These are phyloP conservation scores for Macroteleia sp. DNA, from an alignment of 2,888 invertebrate species.

Conservation along the genomic window DNA sequence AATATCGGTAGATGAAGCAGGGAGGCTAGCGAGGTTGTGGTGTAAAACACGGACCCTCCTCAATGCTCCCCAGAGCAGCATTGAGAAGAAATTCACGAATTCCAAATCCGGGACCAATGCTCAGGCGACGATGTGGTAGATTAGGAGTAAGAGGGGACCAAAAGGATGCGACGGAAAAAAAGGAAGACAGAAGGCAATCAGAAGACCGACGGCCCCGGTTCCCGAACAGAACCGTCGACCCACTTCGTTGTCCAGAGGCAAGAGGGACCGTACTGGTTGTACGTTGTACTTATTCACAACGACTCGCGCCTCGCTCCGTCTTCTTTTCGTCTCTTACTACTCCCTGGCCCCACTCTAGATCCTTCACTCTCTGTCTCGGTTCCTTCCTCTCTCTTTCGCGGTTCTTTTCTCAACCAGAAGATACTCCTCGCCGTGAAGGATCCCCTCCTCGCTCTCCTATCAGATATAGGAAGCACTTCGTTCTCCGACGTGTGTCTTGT, in stretches of 20 bases:
- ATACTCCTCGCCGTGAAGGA: constrained; percentile 60
- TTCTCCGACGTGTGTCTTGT: constrained; percentile 67
- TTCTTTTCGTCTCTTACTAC: constrained; percentile 60
- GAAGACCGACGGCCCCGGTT: constrained; percentile 73
- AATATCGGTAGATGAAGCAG: no score
- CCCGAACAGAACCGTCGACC: constrained; percentile 75
- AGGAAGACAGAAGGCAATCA: constrained; percentile 10
- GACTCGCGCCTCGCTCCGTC: constrained; percentile 65
- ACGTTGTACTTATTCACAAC: constrained; percentile 63
- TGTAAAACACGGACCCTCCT: no score
- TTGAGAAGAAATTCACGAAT: constrained; percentile 1
- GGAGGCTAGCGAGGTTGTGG: no score
- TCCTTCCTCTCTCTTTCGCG: constrained; percentile 59
- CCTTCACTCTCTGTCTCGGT: constrained; percentile 55
- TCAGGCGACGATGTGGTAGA: constrained; percentile 17
- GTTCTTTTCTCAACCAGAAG: constrained; percentile 61
- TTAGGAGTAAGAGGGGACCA: constrained; percentile 17
- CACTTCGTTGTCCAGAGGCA: constrained; percentile 77
- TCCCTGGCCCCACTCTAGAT: constrained; percentile 61
- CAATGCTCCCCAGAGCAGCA: no score
- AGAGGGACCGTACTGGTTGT: constrained; percentile 77
- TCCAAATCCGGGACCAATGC: constrained; percentile 37
- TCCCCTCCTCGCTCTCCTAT: constrained; percentile 64
- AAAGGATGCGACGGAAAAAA: constrained; percentile 26
- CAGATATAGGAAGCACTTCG: constrained; percentile 69